phyloP scores from a whole-genome alignment of 2,888 invertebrate genomes.

The Andrena praecox region DNA sequence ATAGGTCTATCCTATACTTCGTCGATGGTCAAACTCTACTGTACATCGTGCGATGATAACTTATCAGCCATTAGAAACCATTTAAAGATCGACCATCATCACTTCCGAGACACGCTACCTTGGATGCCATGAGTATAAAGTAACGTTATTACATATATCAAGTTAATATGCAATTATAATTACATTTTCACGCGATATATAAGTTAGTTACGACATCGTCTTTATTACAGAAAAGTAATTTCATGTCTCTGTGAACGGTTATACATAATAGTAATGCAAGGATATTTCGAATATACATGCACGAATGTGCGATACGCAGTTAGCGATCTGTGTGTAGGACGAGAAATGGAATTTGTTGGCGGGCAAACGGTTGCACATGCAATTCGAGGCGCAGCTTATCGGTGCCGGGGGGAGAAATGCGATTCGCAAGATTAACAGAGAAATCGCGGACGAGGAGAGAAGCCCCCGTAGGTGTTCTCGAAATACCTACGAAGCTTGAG shows the following conservation, averaged over 20 bases:
- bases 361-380: background rate
- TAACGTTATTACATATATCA: background rate
- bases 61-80: conserved; percentile 16
- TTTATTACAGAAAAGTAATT: too few relatives aligned
- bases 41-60: background rate
- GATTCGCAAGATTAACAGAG: conserved; percentile 52
- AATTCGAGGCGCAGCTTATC: background rate
- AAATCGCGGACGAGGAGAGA: conserved; percentile 27
- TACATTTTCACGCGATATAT: background rate
- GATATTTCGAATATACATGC: background rate
- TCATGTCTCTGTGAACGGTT: background rate
- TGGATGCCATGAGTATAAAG: background rate
- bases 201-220: too few relatives aligned
- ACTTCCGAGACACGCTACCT: background rate
- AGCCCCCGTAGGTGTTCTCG: conserved; percentile 54
- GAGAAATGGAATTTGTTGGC: background rate
- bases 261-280: background rate
- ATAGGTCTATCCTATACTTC: background rate
- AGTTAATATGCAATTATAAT: background rate
- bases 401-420: background rate
- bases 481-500: conserved; percentile 13
- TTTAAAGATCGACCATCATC: background rate
- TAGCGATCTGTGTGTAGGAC: background rate
- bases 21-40: background rate
- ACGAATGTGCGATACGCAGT: background rate